Evolutionary conservation across 2,797 vertebrate genomes (phyloP).

Genomic region (Karalla daura): DNA sequence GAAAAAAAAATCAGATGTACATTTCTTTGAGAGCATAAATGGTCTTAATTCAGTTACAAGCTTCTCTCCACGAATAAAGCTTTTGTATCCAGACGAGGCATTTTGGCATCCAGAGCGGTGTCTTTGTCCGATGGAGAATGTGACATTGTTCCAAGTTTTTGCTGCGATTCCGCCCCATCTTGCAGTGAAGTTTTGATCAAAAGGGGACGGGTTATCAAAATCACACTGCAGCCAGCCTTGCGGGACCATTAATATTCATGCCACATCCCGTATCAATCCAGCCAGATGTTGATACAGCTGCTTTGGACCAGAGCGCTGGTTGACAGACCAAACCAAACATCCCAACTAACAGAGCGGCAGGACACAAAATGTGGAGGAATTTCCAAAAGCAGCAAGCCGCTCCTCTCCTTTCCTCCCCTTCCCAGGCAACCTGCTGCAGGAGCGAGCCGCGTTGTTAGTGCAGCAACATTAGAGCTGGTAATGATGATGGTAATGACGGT

Average conservation of each 20-base stretch:
- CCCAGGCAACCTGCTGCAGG: neutral
- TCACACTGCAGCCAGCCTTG: neutral
- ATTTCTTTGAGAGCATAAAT: neutral
- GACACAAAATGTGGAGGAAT: neutral
- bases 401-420: neutral
- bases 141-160: too few relatives aligned
- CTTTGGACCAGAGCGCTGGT: neutral
- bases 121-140: too few relatives aligned
- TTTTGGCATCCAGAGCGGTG: too few relatives aligned
- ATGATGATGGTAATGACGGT: neutral
- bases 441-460: slow-evolving; percentile 9
- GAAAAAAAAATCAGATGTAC: too few relatives aligned
- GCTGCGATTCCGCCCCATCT: too few relatives aligned
- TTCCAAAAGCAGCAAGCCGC: neutral
- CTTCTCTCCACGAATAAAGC: neutral
- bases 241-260: slow-evolving; percentile 5
- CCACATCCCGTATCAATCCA: neutral
- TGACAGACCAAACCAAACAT: neutral
- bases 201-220: neutral
- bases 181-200: neutral
- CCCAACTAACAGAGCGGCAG: neutral
- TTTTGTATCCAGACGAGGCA: neutral
- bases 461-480: neutral
- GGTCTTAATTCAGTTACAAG: neutral
- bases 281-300: slow-evolving; percentile 2